Base-by-base conservation (phyloP, 2,888 invertebrate species). In the Argyresthia goedartella region DNA sequence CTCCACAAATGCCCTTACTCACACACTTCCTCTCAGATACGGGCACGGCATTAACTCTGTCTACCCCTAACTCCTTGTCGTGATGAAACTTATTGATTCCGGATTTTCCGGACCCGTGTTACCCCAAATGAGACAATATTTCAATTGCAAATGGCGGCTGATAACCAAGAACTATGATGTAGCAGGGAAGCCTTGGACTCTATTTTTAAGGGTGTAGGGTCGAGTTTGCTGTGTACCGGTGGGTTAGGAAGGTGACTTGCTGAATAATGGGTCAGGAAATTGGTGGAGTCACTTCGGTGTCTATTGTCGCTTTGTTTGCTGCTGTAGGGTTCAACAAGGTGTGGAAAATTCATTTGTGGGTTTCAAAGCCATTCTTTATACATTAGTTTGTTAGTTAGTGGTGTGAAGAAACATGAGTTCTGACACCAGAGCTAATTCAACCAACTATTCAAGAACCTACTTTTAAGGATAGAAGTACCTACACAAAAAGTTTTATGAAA, bases 91-190 rank as follows among this genome's bases (percentile, higher is more conserved):
- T 44, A 44, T 44, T 44, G 44, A 44, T 44, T 44, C 44, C 44
- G 44, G 44, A 44, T 15, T 9, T 41, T 44, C 44, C 14, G 13
- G 1, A 15, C 25, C 25, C 25, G 25, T 39, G 39, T 39, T 39
- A 44, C 33, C 44, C 34, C 25, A 25, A 47, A 9, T 10, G 10
- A 13, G 47, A 47, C 11, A 16, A 47, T 47, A 47, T 47, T 47
- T 47, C 47, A 25, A 47, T 34, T 47, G 34, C 47, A 34, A 34
- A 47, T 47, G 47, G 47, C 47, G n/a, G n/a, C 47, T 8, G 8
- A 33, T 8, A 47, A 25, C 16, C 33, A 47, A 47, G 25, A 25
- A 25, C 25, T 25, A 6, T 34, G 11, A 10, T 34, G 39, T 39
- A 39, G 3, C 39, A 39, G 10, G n/a, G 10, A 39, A 39, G 1